phyloP scores from a whole-genome alignment of 2,797 vertebrate genomes.

The Holocentrus rufus region DNA sequence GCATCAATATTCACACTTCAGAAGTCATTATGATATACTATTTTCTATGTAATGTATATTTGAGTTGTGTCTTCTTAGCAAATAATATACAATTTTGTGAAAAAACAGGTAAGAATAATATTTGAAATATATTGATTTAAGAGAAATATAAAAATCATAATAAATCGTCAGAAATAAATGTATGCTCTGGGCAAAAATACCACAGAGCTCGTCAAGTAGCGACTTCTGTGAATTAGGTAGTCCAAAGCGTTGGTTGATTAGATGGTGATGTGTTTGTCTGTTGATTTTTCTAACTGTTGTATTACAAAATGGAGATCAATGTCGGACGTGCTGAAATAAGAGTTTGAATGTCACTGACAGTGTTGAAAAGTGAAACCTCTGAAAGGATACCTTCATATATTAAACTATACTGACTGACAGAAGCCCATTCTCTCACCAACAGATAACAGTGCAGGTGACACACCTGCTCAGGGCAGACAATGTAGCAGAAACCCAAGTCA shows the following conservation, averaged over 20 bases:
- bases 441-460: constrained; percentile 68
- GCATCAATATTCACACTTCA: constrained; percentile 70
- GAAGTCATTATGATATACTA: constrained; percentile 69
- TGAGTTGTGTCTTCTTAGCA: constrained; percentile 80
- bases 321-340: constrained; percentile 60
- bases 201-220: constrained; percentile 79
- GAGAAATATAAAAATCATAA: constrained; percentile 72
- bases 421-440: constrained; percentile 66
- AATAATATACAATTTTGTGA: constrained; percentile 81
- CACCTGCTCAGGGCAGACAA: constrained; percentile 80
- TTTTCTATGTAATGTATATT: constrained; percentile 84
- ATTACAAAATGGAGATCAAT: constrained; percentile 75
- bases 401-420: constrained; percentile 55
- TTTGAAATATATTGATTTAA: constrained; percentile 79
- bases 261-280: constrained; percentile 82
- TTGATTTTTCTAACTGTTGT: constrained; percentile 80
- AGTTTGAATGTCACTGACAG: constrained; percentile 63
- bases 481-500: constrained; percentile 84
- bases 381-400: constrained; percentile 59
- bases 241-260: constrained; percentile 79
- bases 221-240: constrained; percentile 80
- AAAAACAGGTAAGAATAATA: constrained; percentile 76
- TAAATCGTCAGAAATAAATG: constrained; percentile 74
- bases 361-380: constrained; percentile 65
- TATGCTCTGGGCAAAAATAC: constrained; percentile 76